Conservation (phyloP, 2,888 invertebrate species). For the Taenaris catops region DNA sequence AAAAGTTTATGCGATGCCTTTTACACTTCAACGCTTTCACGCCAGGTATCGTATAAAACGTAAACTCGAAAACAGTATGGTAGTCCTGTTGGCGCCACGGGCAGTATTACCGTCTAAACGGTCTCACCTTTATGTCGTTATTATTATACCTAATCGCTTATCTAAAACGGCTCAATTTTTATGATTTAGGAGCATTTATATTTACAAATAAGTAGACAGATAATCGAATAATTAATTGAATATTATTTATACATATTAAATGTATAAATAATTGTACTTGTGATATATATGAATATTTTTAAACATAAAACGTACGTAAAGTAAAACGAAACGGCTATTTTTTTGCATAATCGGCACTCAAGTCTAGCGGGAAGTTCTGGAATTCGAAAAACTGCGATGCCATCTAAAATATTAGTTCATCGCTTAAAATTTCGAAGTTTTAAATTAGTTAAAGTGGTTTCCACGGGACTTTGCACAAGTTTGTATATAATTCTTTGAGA, state of each 20-base stretch:
- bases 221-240: too few relatives aligned
- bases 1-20: too few relatives aligned
- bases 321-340: slow-evolving; percentile 5
- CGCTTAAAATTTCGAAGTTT: slow-evolving; percentile 16
- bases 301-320: background rate
- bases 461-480: slow-evolving; percentile 4
- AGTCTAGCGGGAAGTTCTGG: slow-evolving; percentile 12
- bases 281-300: background rate
- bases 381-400: slow-evolving; percentile 13
- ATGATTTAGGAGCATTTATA: background rate
- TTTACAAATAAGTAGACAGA: background rate
- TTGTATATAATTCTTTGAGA: too few relatives aligned
- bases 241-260: too few relatives aligned
- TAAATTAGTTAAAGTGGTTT: slow-evolving; percentile 16
- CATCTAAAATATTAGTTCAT: slow-evolving; percentile 21
- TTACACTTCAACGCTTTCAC: too few relatives aligned
- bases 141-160: slow-evolving; percentile 4
- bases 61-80: too few relatives aligned
- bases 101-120: slow-evolving; percentile 4
- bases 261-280: background rate
- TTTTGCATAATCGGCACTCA: slow-evolving; percentile 15
- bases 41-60: too few relatives aligned
- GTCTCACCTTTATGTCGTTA: slow-evolving; percentile 10
- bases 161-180: slow-evolving; percentile 1
- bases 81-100: slow-evolving; percentile 7